These are phyloP conservation scores for Acanthis flammea DNA, from an alignment of 2,797 vertebrate species.

Conservation along the genomic window DNA sequence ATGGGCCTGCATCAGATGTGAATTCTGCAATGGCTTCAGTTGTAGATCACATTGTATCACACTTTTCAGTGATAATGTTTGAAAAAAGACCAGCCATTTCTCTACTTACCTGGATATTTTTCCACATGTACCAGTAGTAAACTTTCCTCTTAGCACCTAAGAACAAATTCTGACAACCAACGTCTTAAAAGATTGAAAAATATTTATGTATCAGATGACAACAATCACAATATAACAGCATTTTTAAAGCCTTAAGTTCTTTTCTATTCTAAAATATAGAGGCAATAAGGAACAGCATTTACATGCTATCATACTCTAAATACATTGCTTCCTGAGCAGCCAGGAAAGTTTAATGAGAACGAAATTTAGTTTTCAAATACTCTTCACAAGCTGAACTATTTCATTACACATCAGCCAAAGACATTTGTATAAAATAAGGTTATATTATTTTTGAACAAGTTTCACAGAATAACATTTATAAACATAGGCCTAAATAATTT, in stretches of 20 bases:
- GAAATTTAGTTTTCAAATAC: not conserved
- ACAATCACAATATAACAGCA: not conserved
- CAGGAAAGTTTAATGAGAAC: not conserved
- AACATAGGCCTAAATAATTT: conserved; percentile 75
- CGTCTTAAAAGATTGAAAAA: conserved; percentile 35
- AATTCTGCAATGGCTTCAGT: not conserved
- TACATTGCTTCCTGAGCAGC: conserved; percentile 32
- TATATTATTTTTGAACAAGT: conserved; percentile 75
- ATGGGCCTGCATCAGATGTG: too few relatives aligned
- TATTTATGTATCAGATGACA: conserved; percentile 45
- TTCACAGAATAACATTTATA: conserved; percentile 73
- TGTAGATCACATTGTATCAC: not conserved
- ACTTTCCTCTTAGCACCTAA: not conserved
- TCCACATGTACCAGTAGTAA: not conserved
- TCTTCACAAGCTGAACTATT: not conserved
- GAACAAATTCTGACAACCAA: not conserved
- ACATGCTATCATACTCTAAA: not conserved
- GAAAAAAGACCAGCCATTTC: not conserved
- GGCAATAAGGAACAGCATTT: conserved; percentile 19
- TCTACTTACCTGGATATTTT: not conserved
- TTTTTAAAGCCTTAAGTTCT: not conserved
- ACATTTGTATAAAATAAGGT: conserved; percentile 72
- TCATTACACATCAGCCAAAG: conserved; percentile 12
- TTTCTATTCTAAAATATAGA: conserved; percentile 9
- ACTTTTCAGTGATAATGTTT: not conserved